Conservation (phyloP, 2,888 invertebrate genomes). For the Strigamia crassipes region DNA sequence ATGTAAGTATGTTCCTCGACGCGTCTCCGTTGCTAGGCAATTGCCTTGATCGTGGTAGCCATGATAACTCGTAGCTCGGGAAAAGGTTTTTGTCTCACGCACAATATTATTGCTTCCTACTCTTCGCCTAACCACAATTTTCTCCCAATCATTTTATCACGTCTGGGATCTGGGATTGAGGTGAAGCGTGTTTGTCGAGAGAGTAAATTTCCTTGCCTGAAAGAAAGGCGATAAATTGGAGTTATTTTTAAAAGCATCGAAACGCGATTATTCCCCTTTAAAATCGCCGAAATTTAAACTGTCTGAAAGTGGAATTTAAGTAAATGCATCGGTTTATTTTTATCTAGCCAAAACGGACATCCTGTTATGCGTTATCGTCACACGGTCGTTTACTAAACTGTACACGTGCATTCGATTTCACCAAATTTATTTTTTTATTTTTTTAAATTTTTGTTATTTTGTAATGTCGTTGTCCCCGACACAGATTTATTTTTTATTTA, state of each 20-base stretch:
- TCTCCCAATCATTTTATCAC: no score
- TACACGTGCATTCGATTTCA: background rate
- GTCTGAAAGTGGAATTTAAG: background rate
- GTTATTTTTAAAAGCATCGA: background rate
- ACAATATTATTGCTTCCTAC: background rate
- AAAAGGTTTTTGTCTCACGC: background rate
- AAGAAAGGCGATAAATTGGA: background rate
- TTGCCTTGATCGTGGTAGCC: background rate
- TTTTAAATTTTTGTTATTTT: background rate
- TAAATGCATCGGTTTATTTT: background rate
- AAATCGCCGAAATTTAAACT: background rate
- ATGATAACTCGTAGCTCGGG: background rate
- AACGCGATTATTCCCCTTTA: background rate
- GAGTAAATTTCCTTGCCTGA: no score
- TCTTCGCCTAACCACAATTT: no score
- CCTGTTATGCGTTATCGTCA: background rate
- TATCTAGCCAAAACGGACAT: conserved; percentile 14
- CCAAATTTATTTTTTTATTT: background rate
- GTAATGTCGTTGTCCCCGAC: background rate
- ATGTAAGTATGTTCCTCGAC: background rate
- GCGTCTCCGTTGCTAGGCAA: conserved; percentile 30
- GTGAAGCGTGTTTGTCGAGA: no score
- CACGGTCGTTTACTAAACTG: background rate
- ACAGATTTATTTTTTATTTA: background rate
- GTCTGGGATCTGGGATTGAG: no score